Conservation (phyloP, 2,797 vertebrate genomes). For the Ficedula albicollis region DNA sequence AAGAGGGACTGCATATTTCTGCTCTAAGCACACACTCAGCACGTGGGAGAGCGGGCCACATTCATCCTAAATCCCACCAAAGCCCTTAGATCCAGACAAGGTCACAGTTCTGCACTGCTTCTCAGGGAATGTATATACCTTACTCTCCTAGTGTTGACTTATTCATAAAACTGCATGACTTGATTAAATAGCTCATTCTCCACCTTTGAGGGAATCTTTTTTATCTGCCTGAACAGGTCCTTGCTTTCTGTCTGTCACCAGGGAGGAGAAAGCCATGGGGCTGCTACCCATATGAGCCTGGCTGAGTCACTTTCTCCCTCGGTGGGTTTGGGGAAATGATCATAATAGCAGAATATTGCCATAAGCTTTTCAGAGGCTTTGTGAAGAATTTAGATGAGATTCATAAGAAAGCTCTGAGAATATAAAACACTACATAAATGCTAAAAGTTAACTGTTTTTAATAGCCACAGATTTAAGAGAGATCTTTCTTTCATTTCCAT, state of each 20-base stretch:
- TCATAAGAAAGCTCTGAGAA: neutral
- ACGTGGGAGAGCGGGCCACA: neutral
- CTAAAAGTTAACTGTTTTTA: conserved; percentile 25
- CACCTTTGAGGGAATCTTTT: neutral
- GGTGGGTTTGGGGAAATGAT: neutral
- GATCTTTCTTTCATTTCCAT: neutral
- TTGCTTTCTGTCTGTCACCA: neutral
- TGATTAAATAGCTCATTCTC: neutral
- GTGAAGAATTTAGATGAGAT: conserved; percentile 19
- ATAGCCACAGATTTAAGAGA: conserved; percentile 22
- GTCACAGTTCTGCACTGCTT: neutral
- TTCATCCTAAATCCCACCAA: neutral
- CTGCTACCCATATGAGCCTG: neutral
- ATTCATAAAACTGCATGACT: neutral
- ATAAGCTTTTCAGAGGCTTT: neutral
- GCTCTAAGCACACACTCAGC: neutral
- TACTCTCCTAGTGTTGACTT: neutral
- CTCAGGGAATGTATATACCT: neutral
- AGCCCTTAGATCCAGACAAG: neutral
- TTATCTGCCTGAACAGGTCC: neutral
- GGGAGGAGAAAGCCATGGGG: neutral
- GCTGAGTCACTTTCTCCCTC: neutral
- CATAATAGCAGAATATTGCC: neutral
- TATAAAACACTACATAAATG: conserved; percentile 10
- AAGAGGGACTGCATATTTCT: neutral